A percentile compares a stretch with the other conserved stretches of the same genome.
Evolutionary conservation across 1,140 invertebrate genomes (phyloP).

Genomic region (Leptoteleia sp.): DNA sequence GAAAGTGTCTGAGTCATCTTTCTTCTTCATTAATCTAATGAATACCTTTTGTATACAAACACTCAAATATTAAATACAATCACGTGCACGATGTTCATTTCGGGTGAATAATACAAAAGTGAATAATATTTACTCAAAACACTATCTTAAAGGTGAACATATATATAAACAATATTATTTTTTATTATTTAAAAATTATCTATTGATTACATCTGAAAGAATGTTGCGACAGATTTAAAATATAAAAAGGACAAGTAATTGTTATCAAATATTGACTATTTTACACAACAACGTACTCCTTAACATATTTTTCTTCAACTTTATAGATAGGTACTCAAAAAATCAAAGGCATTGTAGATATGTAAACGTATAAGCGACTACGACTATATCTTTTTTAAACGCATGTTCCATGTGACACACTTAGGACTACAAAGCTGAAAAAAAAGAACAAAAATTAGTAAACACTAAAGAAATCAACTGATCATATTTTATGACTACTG

Average conservation of each 20-base stretch:
- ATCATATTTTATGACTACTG: slow-evolving; percentile 2
- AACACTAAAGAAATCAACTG: slow-evolving; percentile 4
- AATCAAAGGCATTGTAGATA: slow-evolving; percentile 30
- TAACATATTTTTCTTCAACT: slow-evolving; percentile 29
- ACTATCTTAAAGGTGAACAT: too few relatives aligned
- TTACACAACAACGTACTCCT: slow-evolving; percentile 4
- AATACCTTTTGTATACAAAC: too few relatives aligned
- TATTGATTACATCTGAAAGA: slow-evolving; percentile 31
- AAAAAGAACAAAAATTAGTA: slow-evolving; percentile 16
- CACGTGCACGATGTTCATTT: too few relatives aligned
- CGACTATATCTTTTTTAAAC: slow-evolving; percentile 12
- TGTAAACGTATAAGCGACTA: slow-evolving; percentile 27
- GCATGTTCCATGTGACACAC: slow-evolving; percentile 27
- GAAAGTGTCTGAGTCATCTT: too few relatives aligned
- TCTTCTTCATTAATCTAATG: too few relatives aligned
- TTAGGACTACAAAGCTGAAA: slow-evolving; percentile 10
- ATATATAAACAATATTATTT: too few relatives aligned
- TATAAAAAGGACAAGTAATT: slow-evolving; percentile 10
- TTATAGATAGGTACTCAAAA: slow-evolving; percentile 31
- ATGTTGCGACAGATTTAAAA: background rate
- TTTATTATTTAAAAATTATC: too few relatives aligned
- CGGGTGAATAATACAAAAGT: too few relatives aligned
- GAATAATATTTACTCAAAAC: too few relatives aligned
- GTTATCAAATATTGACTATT: slow-evolving; percentile 7
- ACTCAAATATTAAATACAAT: too few relatives aligned